Percentiles rank a stretch among this genome's conserved stretches.
phyloP scores from a whole-genome alignment of 2,888 invertebrate species.

The Melanophora roralis region DNA sequence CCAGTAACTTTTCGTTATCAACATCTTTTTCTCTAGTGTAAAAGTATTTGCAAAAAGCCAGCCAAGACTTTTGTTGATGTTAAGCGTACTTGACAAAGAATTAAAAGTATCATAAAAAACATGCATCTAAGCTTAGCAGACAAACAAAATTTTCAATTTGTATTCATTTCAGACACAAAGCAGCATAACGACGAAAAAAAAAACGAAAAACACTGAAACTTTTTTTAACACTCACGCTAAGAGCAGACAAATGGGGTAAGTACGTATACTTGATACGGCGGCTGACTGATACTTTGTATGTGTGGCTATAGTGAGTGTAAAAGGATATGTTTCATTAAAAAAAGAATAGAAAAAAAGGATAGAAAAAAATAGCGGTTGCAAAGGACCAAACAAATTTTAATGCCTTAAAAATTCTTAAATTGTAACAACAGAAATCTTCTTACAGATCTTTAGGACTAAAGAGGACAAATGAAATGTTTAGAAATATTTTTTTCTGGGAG shows the following conservation, averaged over 20 bases:
- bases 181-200: background rate
- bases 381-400: no score
- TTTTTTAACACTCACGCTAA: background rate
- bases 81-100: background rate
- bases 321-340: background rate
- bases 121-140: background rate
- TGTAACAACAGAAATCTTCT: no score
- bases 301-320: background rate
- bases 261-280: background rate
- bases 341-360: background rate
- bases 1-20: background rate
- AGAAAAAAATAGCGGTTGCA: background rate
- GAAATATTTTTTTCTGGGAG: no score
- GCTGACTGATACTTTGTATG: background rate
- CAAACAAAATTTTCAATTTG: background rate
- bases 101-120: conserved; percentile 5
- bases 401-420: no score
- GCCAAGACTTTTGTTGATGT: background rate
- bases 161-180: conserved; percentile 15
- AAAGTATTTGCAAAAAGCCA: background rate
- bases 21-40: background rate
- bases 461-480: no score
- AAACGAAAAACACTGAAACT: background rate
- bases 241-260: background rate
- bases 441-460: no score